Evolutionary conservation across 2,113 vertebrate species (phyloP).

Genomic region (Aleadryas rufinucha): DNA sequence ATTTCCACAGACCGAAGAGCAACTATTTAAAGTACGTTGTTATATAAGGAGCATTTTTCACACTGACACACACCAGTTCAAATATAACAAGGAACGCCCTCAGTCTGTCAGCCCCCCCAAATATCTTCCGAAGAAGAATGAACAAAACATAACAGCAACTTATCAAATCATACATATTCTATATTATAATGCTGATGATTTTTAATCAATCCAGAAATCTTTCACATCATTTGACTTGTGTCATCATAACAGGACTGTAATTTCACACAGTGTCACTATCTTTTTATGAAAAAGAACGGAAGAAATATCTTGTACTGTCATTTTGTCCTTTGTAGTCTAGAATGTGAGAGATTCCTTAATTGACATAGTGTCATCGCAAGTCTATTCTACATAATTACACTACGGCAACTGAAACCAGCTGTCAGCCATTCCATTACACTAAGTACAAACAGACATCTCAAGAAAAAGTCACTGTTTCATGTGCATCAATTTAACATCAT

Average conservation of each 20-base stretch:
- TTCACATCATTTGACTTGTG: conserved; percentile 62
- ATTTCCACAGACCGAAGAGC: background rate
- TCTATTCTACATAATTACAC: conserved; percentile 62
- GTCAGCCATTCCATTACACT: conserved; percentile 62
- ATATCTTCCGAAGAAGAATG: background rate
- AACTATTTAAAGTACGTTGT: conserved; percentile 15
- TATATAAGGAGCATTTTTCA: conserved; percentile 29
- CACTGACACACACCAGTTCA: background rate
- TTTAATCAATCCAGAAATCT: conserved; percentile 61
- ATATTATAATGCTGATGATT: conserved; percentile 51
- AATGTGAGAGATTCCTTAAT: conserved; percentile 65
- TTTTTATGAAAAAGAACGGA: conserved; percentile 52
- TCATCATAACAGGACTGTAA: conserved; percentile 47
- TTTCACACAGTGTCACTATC: conserved; percentile 59
- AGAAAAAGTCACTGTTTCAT: conserved; percentile 51
- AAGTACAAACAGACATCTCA: conserved; percentile 63
- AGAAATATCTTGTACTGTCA: conserved; percentile 60
- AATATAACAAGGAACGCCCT: conserved; percentile 6
- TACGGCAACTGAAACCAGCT: conserved; percentile 66
- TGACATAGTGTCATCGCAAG: conserved; percentile 61
- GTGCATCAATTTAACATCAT: conserved; percentile 54
- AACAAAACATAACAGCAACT: conserved; percentile 14
- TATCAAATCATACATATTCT: conserved; percentile 41
- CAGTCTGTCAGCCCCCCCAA: conserved; percentile 28
- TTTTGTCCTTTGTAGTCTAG: conserved; percentile 63